A percentile compares a stretch with the other conserved stretches of the same genome.
Evolutionary conservation across 2,888 invertebrate genomes (phyloP).

Genomic region (Meandrusa payeni): DNA sequence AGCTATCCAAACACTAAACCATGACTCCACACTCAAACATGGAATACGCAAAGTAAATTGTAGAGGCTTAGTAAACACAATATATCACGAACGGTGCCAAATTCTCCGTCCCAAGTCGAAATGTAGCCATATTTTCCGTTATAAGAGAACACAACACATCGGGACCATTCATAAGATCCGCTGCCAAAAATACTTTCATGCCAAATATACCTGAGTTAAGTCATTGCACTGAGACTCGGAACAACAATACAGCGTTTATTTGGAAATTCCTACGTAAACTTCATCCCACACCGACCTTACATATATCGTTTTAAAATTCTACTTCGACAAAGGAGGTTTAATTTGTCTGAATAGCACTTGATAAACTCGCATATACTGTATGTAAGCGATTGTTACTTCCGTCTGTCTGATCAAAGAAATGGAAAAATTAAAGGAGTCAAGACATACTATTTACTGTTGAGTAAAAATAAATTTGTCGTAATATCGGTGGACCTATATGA

Average conservation of each 20-base stretch:
- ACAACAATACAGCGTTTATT: conserved; percentile 11
- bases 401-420: too few species aligned
- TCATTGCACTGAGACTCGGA: conserved; percentile 13
- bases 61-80: conserved; percentile 1
- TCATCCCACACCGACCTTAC: background rate
- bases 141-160: conserved; percentile 13
- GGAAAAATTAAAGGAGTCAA: too few species aligned
- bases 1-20: too few species aligned
- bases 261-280: conserved; percentile 2
- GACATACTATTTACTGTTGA: too few species aligned
- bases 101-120: background rate
- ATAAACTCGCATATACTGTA: too few species aligned
- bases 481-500: too few species aligned
- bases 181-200: conserved; percentile 21
- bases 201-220: conserved; percentile 21
- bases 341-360: too few species aligned
- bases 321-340: background rate
- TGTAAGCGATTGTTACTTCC: too few species aligned
- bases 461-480: too few species aligned
- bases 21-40: background rate
- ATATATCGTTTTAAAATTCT: too few species aligned
- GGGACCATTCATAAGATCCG: conserved; percentile 19
- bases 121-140: conserved; percentile 13
- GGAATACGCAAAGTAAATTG: background rate
- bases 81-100: conserved; percentile 11